Conservation (phyloP, 92 coral and sea anemone species). For the Galaxea fascicularis region DNA sequence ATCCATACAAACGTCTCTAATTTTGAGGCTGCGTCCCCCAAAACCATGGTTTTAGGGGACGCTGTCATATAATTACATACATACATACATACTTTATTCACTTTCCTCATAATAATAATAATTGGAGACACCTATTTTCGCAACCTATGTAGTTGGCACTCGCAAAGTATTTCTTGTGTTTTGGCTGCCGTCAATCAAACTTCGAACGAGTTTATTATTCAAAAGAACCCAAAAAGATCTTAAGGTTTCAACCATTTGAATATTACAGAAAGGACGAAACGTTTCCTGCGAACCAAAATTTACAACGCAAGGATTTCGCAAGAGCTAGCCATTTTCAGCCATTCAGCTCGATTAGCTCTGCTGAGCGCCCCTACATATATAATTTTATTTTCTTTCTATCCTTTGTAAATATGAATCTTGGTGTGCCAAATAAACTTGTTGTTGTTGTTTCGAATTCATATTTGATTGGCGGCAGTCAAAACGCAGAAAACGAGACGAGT, state of each 20-base stretch:
- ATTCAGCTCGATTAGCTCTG: conserved; percentile 10
- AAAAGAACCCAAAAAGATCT: conserved; percentile 22
- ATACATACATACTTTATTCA: too few relatives aligned
- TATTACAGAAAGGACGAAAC: conserved; percentile 14
- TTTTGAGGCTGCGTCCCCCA: too few relatives aligned
- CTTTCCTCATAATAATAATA: too few relatives aligned
- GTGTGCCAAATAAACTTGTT: neutral
- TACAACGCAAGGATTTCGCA: conserved; percentile 25
- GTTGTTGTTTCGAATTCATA: conserved; percentile 1
- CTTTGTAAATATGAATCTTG: conserved; percentile 4
- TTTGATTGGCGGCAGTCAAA: neutral
- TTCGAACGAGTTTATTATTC: neutral
- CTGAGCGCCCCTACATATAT: neutral
- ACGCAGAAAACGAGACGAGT: neutral
- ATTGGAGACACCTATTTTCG: neutral
- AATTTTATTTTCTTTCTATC: neutral
- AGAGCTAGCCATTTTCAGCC: neutral
- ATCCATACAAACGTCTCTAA: too few relatives aligned
- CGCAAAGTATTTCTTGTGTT: conserved; percentile 30
- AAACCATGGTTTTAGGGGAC: too few relatives aligned
- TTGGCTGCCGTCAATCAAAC: conserved; percentile 26
- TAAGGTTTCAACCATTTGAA: conserved; percentile 26
- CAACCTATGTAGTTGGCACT: conserved; percentile 11
- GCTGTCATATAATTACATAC: too few relatives aligned
- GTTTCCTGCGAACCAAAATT: conserved; percentile 13